These are phyloP conservation scores for Galerucella pusilla DNA, from an alignment of 2,888 invertebrate species.

Conservation along the genomic window DNA sequence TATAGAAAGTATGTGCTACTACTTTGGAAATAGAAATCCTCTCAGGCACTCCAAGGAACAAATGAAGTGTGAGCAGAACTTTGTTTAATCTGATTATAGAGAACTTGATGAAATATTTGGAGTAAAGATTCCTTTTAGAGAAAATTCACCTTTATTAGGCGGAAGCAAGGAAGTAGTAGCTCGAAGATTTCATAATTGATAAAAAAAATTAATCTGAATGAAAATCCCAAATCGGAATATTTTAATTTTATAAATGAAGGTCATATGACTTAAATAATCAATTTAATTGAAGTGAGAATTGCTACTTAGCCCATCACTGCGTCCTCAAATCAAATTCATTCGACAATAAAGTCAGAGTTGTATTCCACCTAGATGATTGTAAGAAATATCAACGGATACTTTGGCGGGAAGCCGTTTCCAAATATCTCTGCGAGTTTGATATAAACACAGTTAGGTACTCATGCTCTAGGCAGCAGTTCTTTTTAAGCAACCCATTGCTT, in stretches of 20 bases:
- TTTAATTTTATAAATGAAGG: slow-evolving; percentile 24
- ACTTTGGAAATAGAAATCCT: too few species aligned
- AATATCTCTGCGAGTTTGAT: too few species aligned
- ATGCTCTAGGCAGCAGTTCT: too few species aligned
- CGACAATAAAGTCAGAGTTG: too few species aligned
- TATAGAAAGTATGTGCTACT: background rate
- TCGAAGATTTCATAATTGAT: slow-evolving; percentile 20
- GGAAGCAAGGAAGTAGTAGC: slow-evolving; percentile 11
- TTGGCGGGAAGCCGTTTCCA: too few species aligned
- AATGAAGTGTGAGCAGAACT: slow-evolving; percentile 41
- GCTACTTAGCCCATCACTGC: slow-evolving; percentile 28
- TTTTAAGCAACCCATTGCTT: too few species aligned
- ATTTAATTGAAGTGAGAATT: background rate
- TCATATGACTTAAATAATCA: slow-evolving; percentile 15
- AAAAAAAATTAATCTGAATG: slow-evolving; percentile 18
- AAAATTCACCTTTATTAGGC: slow-evolving; percentile 11
- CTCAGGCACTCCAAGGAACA: slow-evolving; percentile 1
- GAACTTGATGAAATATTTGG: slow-evolving; percentile 23
- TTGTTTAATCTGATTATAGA: slow-evolving; percentile 9
- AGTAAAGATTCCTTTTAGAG: slow-evolving; percentile 24
- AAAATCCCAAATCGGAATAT: slow-evolving; percentile 25
- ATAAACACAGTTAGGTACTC: too few species aligned
- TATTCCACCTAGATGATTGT: slow-evolving; percentile 28
- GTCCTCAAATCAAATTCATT: slow-evolving; percentile 23
- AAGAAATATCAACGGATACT: background rate